phyloP scores from a whole-genome alignment of 2,797 vertebrate genomes.

The Heliangelus exortis region DNA sequence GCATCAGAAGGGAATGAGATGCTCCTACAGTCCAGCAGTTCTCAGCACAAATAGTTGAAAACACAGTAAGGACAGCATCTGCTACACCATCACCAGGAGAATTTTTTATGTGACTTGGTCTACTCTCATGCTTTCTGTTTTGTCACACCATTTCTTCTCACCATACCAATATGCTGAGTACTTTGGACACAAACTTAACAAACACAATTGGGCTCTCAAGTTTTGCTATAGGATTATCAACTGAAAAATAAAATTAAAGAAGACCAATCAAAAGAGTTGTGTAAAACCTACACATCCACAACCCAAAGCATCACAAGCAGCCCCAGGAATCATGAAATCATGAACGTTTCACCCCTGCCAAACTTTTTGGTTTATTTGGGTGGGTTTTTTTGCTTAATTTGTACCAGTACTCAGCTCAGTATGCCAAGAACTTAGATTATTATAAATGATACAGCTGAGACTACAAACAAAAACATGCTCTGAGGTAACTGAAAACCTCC shows the following conservation, averaged over 20 bases:
- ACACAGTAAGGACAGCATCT: not conserved
- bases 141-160: not conserved
- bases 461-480: not conserved
- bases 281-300: not conserved
- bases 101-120: not conserved
- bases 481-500: not conserved
- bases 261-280: not conserved
- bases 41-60: not conserved
- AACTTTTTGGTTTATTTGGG: not conserved
- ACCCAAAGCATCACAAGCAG: not conserved
- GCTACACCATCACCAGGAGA: not conserved
- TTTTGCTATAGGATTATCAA: not conserved
- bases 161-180: not conserved
- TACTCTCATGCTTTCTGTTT: not conserved
- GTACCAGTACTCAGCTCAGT: not conserved
- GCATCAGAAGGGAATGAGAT: not conserved
- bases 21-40: not conserved
- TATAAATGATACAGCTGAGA: not conserved
- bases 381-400: not conserved
- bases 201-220: not conserved
- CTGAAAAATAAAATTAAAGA: not conserved
- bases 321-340: not conserved
- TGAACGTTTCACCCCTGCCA: not conserved
- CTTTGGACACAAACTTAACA: not conserved
- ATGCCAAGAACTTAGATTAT: not conserved